These are phyloP conservation scores for Ictalurus punctatus DNA, from an alignment of 2,113 vertebrate species.

Conservation along the genomic window DNA sequence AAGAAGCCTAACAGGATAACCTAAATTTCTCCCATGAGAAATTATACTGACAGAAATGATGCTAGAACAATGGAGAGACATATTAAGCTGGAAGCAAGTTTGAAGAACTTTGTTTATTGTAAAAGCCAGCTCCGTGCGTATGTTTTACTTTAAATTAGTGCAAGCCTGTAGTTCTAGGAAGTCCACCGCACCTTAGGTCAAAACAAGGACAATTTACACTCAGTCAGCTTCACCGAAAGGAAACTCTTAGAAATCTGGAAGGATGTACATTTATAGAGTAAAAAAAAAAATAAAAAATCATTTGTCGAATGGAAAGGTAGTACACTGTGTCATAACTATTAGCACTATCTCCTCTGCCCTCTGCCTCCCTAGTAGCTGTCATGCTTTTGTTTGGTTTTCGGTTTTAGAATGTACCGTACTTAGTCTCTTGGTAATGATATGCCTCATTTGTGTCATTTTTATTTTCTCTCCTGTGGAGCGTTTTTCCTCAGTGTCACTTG, in stretches of 20 bases:
- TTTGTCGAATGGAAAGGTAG: background rate
- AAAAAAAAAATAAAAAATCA: background rate
- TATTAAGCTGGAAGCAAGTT: slow-evolving; percentile 54
- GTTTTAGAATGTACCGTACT: background rate
- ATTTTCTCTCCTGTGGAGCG: background rate
- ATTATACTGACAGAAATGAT: slow-evolving; percentile 48
- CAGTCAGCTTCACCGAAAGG: background rate
- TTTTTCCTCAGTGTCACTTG: slow-evolving; percentile 37
- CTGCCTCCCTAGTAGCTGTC: background rate
- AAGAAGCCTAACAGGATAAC: slow-evolving; percentile 48
- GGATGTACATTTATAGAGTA: slow-evolving; percentile 19
- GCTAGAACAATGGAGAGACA: slow-evolving; percentile 69
- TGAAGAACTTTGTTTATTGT: slow-evolving; percentile 58
- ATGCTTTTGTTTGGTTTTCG: background rate
- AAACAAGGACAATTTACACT: slow-evolving; percentile 9
- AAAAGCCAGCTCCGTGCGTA: slow-evolving; percentile 37
- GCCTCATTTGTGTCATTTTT: background rate
- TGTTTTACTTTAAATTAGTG: background rate
- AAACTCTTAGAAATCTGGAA: background rate
- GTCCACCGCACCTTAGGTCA: slow-evolving; percentile 31
- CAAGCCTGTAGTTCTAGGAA: slow-evolving; percentile 5
- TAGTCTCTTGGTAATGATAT: background rate
- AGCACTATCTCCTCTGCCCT: background rate
- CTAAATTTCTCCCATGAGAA: slow-evolving; percentile 66
- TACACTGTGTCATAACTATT: background rate